A percentile compares a stretch with the other conserved stretches of the same genome.
phyloP scores from a whole-genome alignment of 2,113 vertebrate genomes.

The Chauna torquata region DNA sequence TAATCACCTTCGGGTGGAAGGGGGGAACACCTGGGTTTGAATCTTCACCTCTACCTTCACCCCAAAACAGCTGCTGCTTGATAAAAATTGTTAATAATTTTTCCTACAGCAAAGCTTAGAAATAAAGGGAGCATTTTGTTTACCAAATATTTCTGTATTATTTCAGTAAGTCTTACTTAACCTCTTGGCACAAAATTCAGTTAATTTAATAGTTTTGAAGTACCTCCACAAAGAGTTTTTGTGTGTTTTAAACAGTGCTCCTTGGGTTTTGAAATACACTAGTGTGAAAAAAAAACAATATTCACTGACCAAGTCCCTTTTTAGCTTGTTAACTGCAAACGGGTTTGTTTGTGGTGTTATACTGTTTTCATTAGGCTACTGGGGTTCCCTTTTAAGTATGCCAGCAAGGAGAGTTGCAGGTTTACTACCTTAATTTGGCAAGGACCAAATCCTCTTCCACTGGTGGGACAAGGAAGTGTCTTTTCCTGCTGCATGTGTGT shows the following conservation, averaged over 20 bases:
- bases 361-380: background rate
- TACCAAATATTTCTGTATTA: background rate
- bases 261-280: background rate
- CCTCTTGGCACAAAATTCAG: background rate
- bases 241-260: background rate
- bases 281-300: background rate
- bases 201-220: background rate
- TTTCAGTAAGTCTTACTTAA: background rate
- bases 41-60: rapidly evolving
- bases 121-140: background rate
- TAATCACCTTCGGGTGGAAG: background rate
- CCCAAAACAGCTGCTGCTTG: background rate
- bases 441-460: background rate
- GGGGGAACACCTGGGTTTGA: background rate
- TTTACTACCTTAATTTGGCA: background rate
- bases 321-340: background rate
- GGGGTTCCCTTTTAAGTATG: background rate
- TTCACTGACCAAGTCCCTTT: background rate
- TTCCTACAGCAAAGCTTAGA: background rate
- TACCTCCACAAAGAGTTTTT: background rate
- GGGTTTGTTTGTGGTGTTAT: background rate
- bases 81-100: background rate
- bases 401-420: background rate
- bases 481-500: background rate
- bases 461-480: background rate